Evolutionary conservation across 2,113 vertebrate species (phyloP).

Genomic region (Apodemus sylvaticus): DNA sequence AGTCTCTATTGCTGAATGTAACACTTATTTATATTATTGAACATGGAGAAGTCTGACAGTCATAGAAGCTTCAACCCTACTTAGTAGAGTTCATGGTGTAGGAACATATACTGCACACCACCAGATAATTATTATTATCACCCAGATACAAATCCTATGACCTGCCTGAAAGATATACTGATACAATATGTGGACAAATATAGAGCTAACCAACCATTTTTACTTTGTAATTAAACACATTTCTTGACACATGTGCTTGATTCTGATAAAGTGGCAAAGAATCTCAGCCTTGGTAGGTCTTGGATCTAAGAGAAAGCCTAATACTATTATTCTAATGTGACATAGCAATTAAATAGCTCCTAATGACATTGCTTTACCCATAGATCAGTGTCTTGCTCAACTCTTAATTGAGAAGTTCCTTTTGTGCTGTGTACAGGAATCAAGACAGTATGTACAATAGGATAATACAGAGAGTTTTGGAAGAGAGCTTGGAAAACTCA

Average conservation of each 20-base stretch:
- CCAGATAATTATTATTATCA: neutral
- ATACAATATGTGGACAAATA: neutral
- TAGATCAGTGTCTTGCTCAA: neutral
- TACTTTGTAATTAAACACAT: neutral
- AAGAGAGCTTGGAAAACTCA: neutral
- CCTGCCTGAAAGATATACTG: neutral
- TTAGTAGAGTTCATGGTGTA: neutral
- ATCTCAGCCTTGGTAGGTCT: neutral
- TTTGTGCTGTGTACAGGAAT: neutral
- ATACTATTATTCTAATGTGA: neutral
- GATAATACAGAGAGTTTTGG: neutral
- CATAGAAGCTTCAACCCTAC: neutral
- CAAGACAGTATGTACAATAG: neutral
- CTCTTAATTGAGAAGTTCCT: neutral
- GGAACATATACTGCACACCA: neutral
- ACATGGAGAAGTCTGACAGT: neutral
- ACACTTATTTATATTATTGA: neutral
- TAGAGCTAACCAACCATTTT: neutral
- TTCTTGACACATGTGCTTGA: neutral
- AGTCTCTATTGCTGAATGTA: neutral
- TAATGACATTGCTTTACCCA: neutral
- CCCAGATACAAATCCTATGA: neutral
- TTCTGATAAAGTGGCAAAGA: neutral
- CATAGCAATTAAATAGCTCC: neutral
- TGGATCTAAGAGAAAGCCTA: neutral